Evolutionary conservation across 1,140 invertebrate genomes (phyloP).

Genomic region (Drosophila pseudoobscura): DNA sequence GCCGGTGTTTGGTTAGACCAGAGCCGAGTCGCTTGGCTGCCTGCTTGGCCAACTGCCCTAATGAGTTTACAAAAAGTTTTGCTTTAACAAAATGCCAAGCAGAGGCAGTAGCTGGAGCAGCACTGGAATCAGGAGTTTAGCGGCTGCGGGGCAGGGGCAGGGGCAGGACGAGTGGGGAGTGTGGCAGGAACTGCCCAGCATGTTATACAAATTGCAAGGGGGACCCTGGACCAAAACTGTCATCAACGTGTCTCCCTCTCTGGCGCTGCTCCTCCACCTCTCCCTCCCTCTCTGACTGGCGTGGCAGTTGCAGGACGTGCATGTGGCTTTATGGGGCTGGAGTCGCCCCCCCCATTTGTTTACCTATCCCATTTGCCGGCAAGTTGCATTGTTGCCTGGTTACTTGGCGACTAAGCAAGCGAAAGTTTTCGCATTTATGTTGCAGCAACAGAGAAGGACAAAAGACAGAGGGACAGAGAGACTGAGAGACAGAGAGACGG

Average conservation of each 20-base stretch:
- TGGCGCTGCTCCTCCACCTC: neutral
- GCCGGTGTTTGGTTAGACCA: constrained; percentile 57
- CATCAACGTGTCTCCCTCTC: constrained; percentile 61
- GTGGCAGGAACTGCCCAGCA: constrained; percentile 65
- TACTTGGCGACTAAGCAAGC: constrained; percentile 56
- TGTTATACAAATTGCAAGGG: constrained; percentile 76
- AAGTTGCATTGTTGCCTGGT: constrained; percentile 60
- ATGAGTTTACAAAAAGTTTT: constrained; percentile 81
- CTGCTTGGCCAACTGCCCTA: constrained; percentile 77
- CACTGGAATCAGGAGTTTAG: constrained; percentile 11
- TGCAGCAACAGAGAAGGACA: constrained; percentile 23
- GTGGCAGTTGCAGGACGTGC: constrained; percentile 23
- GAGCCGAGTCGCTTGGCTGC: constrained; percentile 58
- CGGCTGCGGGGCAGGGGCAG: too few relatives aligned
- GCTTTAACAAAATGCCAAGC: constrained; percentile 62
- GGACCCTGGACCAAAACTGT: constrained; percentile 58
- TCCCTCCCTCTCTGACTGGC: too few relatives aligned
- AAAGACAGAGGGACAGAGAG: neutral
- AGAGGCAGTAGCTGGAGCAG: constrained; percentile 2
- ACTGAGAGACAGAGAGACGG: neutral
- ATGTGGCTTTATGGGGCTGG: constrained; percentile 28
- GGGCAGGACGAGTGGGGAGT: too few relatives aligned
- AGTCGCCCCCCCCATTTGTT: constrained; percentile 63
- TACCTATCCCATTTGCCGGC: constrained; percentile 55
- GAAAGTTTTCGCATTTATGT: constrained; percentile 78